Evolutionary conservation across 1,140 invertebrate species (phyloP).

Genomic region (Drosophila azteca): DNA sequence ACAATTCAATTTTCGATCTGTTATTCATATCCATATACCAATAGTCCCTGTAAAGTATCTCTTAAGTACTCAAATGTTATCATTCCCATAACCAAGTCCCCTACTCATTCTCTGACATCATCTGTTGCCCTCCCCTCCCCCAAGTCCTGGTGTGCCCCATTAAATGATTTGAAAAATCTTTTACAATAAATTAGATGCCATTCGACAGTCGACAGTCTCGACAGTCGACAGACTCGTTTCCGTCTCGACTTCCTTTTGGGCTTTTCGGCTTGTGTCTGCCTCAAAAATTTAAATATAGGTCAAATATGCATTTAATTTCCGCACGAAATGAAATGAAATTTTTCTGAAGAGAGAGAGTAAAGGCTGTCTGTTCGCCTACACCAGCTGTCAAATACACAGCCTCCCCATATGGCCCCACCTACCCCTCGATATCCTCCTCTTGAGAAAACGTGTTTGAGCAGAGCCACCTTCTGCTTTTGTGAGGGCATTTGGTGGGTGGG

Average conservation of each 20-base stretch:
- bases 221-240: conserved; percentile 22
- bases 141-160: conserved; percentile 7
- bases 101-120: conserved; percentile 37
- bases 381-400: conserved; percentile 69
- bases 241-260: conserved; percentile 21
- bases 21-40: no score
- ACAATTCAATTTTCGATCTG: no score
- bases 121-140: conserved; percentile 25
- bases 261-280: conserved; percentile 14
- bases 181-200: conserved; percentile 74
- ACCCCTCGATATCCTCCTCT: neutral
- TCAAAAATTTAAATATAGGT: conserved; percentile 71
- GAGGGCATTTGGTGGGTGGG: conserved; percentile 18
- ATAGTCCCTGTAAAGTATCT: no score
- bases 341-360: conserved; percentile 44
- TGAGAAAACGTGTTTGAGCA: conserved; percentile 51
- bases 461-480: conserved; percentile 41
- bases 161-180: conserved; percentile 61
- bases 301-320: conserved; percentile 80
- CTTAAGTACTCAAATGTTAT: no score
- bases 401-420: neutral
- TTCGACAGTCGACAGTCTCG: conserved; percentile 8
- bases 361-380: conserved; percentile 9
- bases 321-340: conserved; percentile 74
- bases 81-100: neutral